A percentile compares a stretch with the other conserved stretches of the same genome.
Evolutionary conservation across 92 coral and sea anemone species (phyloP).

Genomic region (Epizoanthus illoricatus): DNA sequence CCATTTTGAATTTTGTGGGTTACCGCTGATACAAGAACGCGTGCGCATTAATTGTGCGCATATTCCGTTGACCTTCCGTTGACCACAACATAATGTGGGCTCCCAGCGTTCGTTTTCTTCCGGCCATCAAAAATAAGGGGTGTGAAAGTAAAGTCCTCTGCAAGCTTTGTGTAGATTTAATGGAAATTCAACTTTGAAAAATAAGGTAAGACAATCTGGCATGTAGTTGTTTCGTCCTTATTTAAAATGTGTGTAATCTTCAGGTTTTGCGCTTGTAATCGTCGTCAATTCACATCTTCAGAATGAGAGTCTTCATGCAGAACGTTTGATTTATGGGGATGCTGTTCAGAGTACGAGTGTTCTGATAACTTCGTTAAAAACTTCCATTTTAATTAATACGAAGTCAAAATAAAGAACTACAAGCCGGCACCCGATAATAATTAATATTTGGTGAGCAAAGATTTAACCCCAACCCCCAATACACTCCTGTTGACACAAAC

Average conservation of each 20-base stretch:
- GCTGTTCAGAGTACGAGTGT: too few relatives aligned
- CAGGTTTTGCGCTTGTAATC: too few relatives aligned
- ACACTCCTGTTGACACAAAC: conserved; percentile 9
- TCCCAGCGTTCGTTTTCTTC: conserved; percentile 13
- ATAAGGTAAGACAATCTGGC: conserved; percentile 15
- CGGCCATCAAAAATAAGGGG: conserved; percentile 15
- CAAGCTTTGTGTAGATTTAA: neutral
- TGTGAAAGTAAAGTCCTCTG: conserved; percentile 13
- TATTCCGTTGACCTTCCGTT: neutral
- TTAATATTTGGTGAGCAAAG: neutral
- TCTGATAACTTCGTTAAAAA: too few relatives aligned
- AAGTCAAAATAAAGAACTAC: neutral
- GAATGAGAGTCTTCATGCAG: too few relatives aligned
- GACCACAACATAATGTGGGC: conserved; percentile 17
- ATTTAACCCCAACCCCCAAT: conserved; percentile 1
- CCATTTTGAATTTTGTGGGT: conserved; percentile 59
- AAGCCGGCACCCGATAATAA: neutral
- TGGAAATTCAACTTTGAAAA: neutral
- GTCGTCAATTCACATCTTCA: too few relatives aligned
- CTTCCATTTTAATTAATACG: too few relatives aligned
- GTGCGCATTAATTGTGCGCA: conserved; percentile 8
- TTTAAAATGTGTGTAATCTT: neutral
- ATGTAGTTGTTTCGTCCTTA: neutral
- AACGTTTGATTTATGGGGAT: too few relatives aligned
- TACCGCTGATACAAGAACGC: conserved; percentile 51